phyloP scores from a whole-genome alignment of 2,888 invertebrate species.

The Drosophila robusta region DNA sequence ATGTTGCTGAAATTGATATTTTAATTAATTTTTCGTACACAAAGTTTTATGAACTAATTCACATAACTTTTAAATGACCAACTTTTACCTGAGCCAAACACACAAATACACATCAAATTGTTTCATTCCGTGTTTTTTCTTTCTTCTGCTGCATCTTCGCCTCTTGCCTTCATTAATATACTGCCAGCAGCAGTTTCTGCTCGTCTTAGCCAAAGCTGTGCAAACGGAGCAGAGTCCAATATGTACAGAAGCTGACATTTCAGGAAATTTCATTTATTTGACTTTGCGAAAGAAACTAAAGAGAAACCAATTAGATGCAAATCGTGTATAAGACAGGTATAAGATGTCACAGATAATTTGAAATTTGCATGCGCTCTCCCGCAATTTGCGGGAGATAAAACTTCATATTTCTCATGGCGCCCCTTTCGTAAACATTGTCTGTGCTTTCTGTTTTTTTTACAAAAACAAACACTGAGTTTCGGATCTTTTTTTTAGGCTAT shows the following conservation, averaged over 20 bases:
- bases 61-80: conserved; percentile 65
- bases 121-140: conserved; percentile 25
- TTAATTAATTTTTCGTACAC: conserved; percentile 69
- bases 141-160: conserved; percentile 15
- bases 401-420: not conserved
- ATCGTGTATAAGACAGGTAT: not conserved
- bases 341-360: not conserved
- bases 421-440: not conserved
- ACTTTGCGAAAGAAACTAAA: not conserved
- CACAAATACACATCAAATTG: conserved; percentile 6
- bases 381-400: not conserved
- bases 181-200: conserved; percentile 36
- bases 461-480: not conserved
- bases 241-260: not conserved
- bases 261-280: not conserved
- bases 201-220: not conserved
- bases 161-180: conserved; percentile 44
- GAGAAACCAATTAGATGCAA: not conserved
- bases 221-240: conserved; percentile 16
- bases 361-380: not conserved
- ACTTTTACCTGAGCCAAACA: conserved; percentile 55
- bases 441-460: not conserved
- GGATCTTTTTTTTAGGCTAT: not conserved
- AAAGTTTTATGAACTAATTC: conserved; percentile 41
- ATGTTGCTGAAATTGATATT: conserved; percentile 71